These are phyloP conservation scores for Bujurquina vittata DNA, from an alignment of 2,113 vertebrate genomes.

Conservation along the genomic window DNA sequence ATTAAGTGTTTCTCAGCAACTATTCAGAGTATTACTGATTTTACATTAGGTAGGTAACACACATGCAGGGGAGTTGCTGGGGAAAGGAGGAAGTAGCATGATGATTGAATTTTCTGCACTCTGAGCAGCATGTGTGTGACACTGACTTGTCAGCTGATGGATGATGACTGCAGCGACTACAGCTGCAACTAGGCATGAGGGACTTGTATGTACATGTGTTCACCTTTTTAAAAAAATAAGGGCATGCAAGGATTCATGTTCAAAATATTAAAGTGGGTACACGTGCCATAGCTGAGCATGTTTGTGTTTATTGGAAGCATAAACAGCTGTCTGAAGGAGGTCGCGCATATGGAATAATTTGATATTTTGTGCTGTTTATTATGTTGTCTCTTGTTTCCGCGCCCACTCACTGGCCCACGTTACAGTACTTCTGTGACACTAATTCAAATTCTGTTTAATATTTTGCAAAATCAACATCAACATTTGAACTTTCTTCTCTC, in stretches of 20 bases:
- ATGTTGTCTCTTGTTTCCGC: background rate
- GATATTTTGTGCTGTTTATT: slow-evolving; percentile 3
- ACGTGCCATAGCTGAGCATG: background rate
- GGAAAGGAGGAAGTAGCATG: slow-evolving; percentile 31
- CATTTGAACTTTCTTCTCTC: background rate
- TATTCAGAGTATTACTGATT: background rate
- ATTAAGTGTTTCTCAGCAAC: no score
- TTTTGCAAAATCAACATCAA: background rate
- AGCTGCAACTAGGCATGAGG: slow-evolving; percentile 22
- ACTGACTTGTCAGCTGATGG: slow-evolving; percentile 33
- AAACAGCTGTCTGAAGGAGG: slow-evolving; percentile 29
- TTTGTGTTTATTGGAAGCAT: slow-evolving; percentile 12
- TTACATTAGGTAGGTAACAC: background rate
- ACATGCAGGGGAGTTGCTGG: background rate
- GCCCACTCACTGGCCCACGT: no score
- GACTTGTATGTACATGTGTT: slow-evolving; percentile 1
- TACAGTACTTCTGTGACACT: rapidly evolving
- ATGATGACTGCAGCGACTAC: slow-evolving; percentile 39
- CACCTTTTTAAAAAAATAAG: background rate
- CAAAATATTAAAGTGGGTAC: slow-evolving; percentile 14
- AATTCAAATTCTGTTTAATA: background rate
- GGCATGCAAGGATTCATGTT: background rate
- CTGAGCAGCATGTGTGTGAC: slow-evolving; percentile 51
- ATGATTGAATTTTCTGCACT: slow-evolving; percentile 63
- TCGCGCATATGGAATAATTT: slow-evolving; percentile 12